Base-by-base conservation (phyloP, 1,140 invertebrate species). In the Ceratina calcarata region DNA sequence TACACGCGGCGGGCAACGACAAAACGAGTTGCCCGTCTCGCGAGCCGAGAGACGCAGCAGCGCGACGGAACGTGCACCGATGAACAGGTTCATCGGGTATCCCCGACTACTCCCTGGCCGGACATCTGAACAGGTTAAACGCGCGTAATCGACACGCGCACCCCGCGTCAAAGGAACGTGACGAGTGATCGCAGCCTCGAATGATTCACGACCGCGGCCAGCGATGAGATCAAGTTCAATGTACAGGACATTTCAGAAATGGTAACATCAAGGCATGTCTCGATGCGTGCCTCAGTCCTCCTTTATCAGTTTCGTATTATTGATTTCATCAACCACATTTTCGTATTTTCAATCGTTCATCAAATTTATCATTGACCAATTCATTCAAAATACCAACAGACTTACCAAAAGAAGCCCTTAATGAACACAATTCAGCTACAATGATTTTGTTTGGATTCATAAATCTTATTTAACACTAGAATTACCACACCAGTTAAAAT, bases 1-100 rank as follows among this genome's bases (percentile, higher is more conserved):
- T 66, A 55, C 71, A 67, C 60, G 73, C 37, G 37, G 10, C 37
- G 37, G 37, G 37, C 37, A 45, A 45, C 37, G 37, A 45, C 37
- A 45, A 45, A 57, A 60, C 76, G 45, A 75, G 79, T 76, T 71
- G 62, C 80, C 71, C 70, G 75, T 75, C 61, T 27, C 49, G n/a
- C 7, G 55, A 57, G 6, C 37, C 37, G 24, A 57, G 64, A 78
- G 74, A 84, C 78, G 82, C 71, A 60, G 27, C 79, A 64, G 49
- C 15, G 57, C 24, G 27, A 73, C 45, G n/a, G 55, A 55, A 57
- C 51, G 73, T 24, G 57, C 37, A 62, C 66, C 67, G 67, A 45
- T 24, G 71, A 83, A 85, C 84, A 83, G 77, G 85, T 86, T 86
- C 84, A 76, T 32, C 55, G 70, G 78, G 55, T 80, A 68, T 74